Evolutionary conservation across 1,140 invertebrate species (phyloP), one percentile per base, ranked within the genome.

Genomic region (Pachypeltis micranthus): DNA sequence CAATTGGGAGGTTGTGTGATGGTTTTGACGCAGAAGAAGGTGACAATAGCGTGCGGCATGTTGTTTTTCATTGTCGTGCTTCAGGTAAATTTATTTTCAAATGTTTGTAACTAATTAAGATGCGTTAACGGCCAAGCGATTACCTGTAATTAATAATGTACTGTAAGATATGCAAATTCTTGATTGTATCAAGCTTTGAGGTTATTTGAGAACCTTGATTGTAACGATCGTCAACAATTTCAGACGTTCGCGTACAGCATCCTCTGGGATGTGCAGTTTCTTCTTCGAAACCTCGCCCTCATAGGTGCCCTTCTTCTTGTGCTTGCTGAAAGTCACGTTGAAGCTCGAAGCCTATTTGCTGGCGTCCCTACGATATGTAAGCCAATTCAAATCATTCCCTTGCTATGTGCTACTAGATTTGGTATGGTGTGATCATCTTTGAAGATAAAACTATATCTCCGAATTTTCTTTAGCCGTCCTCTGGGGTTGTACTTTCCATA

Each of bases 171-270:
- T n/a, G n/a, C n/a, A n/a, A n/a, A n/a, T n/a, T n/a, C n/a, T n/a
- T n/a, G n/a, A n/a, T n/a, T n/a, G n/a, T n/a, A n/a, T n/a, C n/a
- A n/a, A n/a, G n/a, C n/a, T n/a, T n/a, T n/a, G n/a, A n/a, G n/a
- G n/a, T n/a, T n/a, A n/a, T n/a, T n/a, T n/a, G n/a, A n/a, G n/a
- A n/a, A n/a, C n/a, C n/a, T n/a, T n/a, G n/a, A n/a, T n/a, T n/a
- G n/a, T n/a, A n/a, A n/a, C n/a, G n/a, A n/a, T n/a, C n/a, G n/a
- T n/a, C n/a, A n/a, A n/a, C n/a, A n/a, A n/a, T 80, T 83, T 34
- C 83, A 98, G 87, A 98, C 94, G 47, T 80, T 98, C 68, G 95
- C 94, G 1, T 98, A 98, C 78, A 96, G 92, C 73, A 98, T 99
- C 74, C 76, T 99, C 44, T 98, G 95, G 95, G 96, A 99, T 75